Evolutionary conservation across 2,888 invertebrate genomes (phyloP), one percentile per base, ranked within the genome.

Genomic region (Drosophila paranaensis): DNA sequence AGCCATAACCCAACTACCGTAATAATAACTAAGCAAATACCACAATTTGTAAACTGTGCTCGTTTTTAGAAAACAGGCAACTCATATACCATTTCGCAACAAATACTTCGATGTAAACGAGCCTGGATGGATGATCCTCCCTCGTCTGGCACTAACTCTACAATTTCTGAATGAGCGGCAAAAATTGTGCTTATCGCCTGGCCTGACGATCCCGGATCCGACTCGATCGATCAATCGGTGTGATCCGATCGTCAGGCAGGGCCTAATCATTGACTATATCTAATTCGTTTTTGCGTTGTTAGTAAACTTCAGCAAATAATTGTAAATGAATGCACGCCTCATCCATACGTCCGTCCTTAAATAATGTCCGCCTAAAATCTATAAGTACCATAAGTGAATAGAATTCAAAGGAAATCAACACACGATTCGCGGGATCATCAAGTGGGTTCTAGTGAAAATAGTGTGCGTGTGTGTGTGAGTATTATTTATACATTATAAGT

Each of bases 21-120:
- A 13, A 16, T 45, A 63, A 79, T 79, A 50, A 50, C 71, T 66
- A 62, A 67, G 66, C 68, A 71, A 88, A 72, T 78, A 77, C 71
- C 83, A 81, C 64, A 75, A 67, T 56, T 60, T 63, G 60, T 74
- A 54, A 74, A 62, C 69, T 71, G 48, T 71, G 72, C 46, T 65
- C 71, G 77, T 88, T 84, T 81, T 86, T 89, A 68, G 73, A 86
- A 89, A 86, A 88, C 88, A 89, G 86, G 87, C 86, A 86, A 86
- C 89, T 83, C 83, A 88, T 84, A 71, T 72, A 50, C 45, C 48
- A 54, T 64, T 71, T 81, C 60, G 71, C 71, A 50, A 82, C 71
- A 79, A 70, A 73, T 82, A 60, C 70, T 90, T 90, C 83, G 90
- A 81, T 86, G 87, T 88, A 72, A 62, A 54, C 61, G 65, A 37